Evolutionary conservation across 2,888 invertebrate genomes (phyloP).

Genomic region (Leucoma salicis): DNA sequence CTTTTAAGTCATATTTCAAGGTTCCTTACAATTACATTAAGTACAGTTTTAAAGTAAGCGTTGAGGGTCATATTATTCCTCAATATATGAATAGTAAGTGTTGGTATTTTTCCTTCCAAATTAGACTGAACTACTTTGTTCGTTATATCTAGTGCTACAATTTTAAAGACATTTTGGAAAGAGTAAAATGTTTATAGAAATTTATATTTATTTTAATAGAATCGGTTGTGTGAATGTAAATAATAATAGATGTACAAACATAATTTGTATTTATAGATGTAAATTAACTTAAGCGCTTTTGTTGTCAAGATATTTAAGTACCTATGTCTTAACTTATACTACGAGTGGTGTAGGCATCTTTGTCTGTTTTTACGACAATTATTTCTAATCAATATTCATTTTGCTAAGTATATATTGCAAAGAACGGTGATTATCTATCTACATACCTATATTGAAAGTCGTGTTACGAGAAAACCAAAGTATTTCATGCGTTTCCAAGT

Average conservation of each 20-base stretch:
- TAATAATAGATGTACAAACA: constrained; percentile 47
- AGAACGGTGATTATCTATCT: constrained; percentile 29
- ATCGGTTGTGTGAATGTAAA: constrained; percentile 75
- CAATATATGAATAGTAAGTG: not conserved
- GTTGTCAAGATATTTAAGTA: constrained; percentile 55
- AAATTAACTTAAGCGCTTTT: constrained; percentile 49
- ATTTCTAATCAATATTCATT: too few species aligned
- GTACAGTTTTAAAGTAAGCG: not conserved
- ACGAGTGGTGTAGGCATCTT: too few species aligned
- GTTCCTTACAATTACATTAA: constrained; percentile 28
- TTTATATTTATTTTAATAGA: constrained; percentile 48
- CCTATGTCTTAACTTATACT: too few species aligned
- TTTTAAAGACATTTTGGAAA: constrained; percentile 4
- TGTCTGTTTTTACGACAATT: too few species aligned
- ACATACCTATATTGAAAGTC: too few species aligned
- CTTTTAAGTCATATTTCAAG: constrained; percentile 31
- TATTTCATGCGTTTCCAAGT: too few species aligned
- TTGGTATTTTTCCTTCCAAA: constrained; percentile 5
- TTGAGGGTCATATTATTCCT: not conserved
- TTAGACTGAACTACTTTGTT: constrained; percentile 6
- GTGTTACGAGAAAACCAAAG: too few species aligned
- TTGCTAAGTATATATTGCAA: constrained; percentile 49
- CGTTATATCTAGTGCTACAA: not conserved
- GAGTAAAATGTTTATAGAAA: constrained; percentile 46
- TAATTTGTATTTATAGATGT: constrained; percentile 45